phyloP scores from a whole-genome alignment of 2,797 vertebrate species.

The Muscicapa comitata region DNA sequence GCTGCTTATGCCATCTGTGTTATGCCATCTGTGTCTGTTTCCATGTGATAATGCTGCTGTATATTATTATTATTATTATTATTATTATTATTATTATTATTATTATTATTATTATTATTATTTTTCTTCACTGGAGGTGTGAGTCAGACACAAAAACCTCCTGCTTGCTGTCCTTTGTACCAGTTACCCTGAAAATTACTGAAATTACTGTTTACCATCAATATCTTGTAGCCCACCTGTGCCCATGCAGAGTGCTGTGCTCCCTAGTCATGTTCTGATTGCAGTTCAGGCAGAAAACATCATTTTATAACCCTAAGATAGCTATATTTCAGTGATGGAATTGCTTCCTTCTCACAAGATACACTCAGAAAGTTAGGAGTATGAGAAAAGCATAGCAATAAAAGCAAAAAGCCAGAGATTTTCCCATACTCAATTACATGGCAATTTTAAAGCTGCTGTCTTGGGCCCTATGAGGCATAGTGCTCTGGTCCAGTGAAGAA shows the following conservation, averaged over 20 bases:
- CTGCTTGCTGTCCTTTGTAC: background rate
- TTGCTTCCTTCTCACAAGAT: background rate
- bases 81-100: background rate
- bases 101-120: background rate
- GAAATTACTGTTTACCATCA: background rate
- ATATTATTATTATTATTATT: background rate
- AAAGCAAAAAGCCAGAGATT: background rate
- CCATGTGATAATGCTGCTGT: background rate
- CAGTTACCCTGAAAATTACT: background rate
- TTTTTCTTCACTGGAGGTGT: background rate
- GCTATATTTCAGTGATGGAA: background rate
- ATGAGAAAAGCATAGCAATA: background rate
- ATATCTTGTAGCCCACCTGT: background rate
- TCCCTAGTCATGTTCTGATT: background rate
- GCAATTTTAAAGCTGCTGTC: background rate
- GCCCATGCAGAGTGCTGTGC: fast-evolving
- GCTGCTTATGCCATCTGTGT: background rate
- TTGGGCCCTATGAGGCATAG: background rate
- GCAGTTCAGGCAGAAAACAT: background rate
- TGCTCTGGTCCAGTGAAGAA: background rate
- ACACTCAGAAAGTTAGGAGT: background rate
- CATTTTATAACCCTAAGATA: background rate
- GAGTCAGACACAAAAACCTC: background rate
- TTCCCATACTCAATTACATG: background rate
- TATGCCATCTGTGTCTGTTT: background rate